These are phyloP conservation scores for Buphagus erythrorhynchus DNA, from an alignment of 2,797 vertebrate genomes.

Conservation along the genomic window DNA sequence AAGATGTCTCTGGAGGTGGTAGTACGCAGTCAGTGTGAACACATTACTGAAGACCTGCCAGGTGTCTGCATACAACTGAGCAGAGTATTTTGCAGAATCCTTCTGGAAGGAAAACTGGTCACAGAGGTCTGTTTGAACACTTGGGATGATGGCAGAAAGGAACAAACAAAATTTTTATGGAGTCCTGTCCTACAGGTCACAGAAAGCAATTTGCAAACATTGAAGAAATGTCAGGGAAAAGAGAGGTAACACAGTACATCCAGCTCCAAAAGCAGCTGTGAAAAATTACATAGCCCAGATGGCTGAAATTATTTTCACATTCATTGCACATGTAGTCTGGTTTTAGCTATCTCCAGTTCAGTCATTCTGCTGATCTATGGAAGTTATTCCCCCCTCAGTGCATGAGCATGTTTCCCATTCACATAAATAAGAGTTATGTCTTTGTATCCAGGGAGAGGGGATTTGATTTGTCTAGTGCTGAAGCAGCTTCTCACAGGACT, in stretches of 20 bases:
- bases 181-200: not conserved
- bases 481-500: constrained; percentile 23
- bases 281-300: constrained; percentile 41
- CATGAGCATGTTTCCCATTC: constrained; percentile 49
- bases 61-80: not conserved
- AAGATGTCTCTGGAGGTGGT: not conserved
- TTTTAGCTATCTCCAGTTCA: constrained; percentile 49
- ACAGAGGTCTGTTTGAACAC: not conserved
- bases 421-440: constrained; percentile 51
- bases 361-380: constrained; percentile 39
- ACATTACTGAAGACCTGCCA: not conserved
- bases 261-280: not conserved
- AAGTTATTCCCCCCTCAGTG: constrained; percentile 25
- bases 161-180: not conserved
- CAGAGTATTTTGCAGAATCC: not conserved
- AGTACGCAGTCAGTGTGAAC: not conserved
- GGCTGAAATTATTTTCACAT: constrained; percentile 48
- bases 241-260: not conserved
- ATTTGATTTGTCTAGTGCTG: not conserved
- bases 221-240: not conserved
- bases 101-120: not conserved
- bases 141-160: not conserved
- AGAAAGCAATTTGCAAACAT: not conserved
- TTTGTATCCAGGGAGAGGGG: not conserved
- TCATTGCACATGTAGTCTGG: constrained; percentile 43